These are phyloP conservation scores for Mythimna albipuncta DNA, from an alignment of 2,888 invertebrate species.

Conservation along the genomic window DNA sequence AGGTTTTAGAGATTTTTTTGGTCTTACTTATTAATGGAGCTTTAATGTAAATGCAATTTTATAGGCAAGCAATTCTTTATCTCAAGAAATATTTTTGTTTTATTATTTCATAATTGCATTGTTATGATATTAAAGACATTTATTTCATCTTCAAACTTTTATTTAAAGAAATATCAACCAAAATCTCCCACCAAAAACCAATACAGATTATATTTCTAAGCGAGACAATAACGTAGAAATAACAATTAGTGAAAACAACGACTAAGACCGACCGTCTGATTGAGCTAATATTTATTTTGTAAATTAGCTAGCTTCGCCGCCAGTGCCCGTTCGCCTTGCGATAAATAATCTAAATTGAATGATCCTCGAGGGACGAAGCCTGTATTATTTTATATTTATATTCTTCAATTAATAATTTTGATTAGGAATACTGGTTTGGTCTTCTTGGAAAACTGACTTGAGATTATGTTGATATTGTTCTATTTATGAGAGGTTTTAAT, in stretches of 20 bases:
- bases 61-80: too few species aligned
- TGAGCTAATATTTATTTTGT: slow-evolving; percentile 89
- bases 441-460: slow-evolving; percentile 51
- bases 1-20: neutral
- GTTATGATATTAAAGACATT: neutral
- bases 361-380: slow-evolving; percentile 74
- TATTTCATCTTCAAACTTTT: neutral
- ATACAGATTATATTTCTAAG: slow-evolving; percentile 34
- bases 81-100: too few species aligned
- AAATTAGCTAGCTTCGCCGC: slow-evolving; percentile 86
- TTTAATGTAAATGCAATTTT: too few species aligned
- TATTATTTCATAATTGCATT: neutral
- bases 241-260: slow-evolving; percentile 64
- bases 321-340: slow-evolving; percentile 76
- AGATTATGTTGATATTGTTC: slow-evolving; percentile 32
- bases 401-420: slow-evolving; percentile 87
- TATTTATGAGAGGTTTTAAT: neutral
- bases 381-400: slow-evolving; percentile 83
- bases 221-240: slow-evolving; percentile 47
- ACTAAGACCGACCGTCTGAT: slow-evolving; percentile 76
- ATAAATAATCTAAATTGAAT: slow-evolving; percentile 89
- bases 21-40: neutral
- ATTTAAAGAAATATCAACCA: neutral
- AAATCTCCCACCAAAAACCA: slow-evolving; percentile 28
- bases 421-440: slow-evolving; percentile 63